A percentile compares a stretch with the other conserved stretches of the same genome.
These are phyloP conservation scores for Arctopsyche grandis DNA, from an alignment of 1,140 invertebrate species.

Conservation along the genomic window DNA sequence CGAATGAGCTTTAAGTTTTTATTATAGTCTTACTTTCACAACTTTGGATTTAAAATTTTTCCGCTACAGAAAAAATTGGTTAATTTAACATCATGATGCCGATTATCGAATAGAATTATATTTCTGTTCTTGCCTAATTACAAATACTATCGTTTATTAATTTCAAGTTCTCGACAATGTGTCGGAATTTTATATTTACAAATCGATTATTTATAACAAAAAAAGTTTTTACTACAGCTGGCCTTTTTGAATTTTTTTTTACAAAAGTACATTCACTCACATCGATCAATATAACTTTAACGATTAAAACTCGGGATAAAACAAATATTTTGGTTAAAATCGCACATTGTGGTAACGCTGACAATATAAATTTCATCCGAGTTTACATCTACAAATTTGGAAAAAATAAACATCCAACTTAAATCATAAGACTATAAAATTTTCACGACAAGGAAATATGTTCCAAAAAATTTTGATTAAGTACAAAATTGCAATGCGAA, in stretches of 20 bases:
- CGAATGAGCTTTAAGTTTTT: constrained; percentile 37
- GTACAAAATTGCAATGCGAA: constrained; percentile 44
- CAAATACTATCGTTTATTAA: constrained; percentile 51
- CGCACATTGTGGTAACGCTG: neutral
- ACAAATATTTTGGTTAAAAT: neutral
- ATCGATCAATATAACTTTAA: neutral
- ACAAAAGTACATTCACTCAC: constrained; percentile 32
- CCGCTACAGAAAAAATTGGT: constrained; percentile 43
- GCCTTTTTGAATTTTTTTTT: constrained; percentile 30
- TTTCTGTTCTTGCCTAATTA: constrained; percentile 46
- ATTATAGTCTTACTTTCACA: constrained; percentile 44
- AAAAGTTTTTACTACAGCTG: constrained; percentile 33
- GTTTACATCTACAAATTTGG: neutral
- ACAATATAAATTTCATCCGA: constrained; percentile 5
- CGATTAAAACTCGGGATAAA: constrained; percentile 2
- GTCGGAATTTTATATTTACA: constrained; percentile 51
- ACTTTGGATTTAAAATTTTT: constrained; percentile 50
- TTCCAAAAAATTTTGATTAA: constrained; percentile 29
- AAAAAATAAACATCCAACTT: neutral
- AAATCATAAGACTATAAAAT: constrained; percentile 29
- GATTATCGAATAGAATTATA: constrained; percentile 52
- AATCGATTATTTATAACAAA: constrained; percentile 19
- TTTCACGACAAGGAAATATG: constrained; percentile 33
- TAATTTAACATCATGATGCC: constrained; percentile 47
- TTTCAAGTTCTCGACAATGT: constrained; percentile 47